Evolutionary conservation across 2,888 invertebrate genomes (phyloP).

Genomic region (Perizoma affinitatum): DNA sequence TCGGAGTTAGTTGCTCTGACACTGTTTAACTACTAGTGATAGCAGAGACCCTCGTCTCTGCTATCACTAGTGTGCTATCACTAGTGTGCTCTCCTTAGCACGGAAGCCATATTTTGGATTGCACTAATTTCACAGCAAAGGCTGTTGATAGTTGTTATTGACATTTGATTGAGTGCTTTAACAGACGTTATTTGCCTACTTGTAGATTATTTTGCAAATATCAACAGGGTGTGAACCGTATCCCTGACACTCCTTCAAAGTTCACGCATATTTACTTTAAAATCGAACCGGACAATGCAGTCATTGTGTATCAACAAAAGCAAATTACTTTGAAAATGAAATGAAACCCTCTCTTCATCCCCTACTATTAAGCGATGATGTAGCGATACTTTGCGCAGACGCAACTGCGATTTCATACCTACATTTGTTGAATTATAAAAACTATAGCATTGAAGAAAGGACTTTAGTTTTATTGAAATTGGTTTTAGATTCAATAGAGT

Average conservation of each 20-base stretch:
- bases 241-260: slow-evolving; percentile 66
- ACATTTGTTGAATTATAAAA: slow-evolving; percentile 50
- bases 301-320: slow-evolving; percentile 75
- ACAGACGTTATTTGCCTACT: neutral
- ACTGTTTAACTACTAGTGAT: no score
- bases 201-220: slow-evolving; percentile 32
- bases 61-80: no score
- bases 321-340: slow-evolving; percentile 82
- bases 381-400: slow-evolving; percentile 77
- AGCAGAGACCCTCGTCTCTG: no score
- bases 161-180: slow-evolving; percentile 3
- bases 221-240: slow-evolving; percentile 71
- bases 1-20: no score
- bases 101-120: no score
- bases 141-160: neutral
- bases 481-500: slow-evolving; percentile 39
- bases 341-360: slow-evolving; percentile 79
- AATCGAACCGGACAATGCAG: slow-evolving; percentile 74
- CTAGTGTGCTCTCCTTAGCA: no score
- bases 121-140: no score
- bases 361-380: slow-evolving; percentile 82
- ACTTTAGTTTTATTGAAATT: slow-evolving; percentile 37
- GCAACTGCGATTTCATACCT: slow-evolving; percentile 66
- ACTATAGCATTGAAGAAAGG: slow-evolving; percentile 36
- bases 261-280: slow-evolving; percentile 77